phyloP scores from a whole-genome alignment of 2,888 invertebrate species.

The Nephrotoma flavescens region DNA sequence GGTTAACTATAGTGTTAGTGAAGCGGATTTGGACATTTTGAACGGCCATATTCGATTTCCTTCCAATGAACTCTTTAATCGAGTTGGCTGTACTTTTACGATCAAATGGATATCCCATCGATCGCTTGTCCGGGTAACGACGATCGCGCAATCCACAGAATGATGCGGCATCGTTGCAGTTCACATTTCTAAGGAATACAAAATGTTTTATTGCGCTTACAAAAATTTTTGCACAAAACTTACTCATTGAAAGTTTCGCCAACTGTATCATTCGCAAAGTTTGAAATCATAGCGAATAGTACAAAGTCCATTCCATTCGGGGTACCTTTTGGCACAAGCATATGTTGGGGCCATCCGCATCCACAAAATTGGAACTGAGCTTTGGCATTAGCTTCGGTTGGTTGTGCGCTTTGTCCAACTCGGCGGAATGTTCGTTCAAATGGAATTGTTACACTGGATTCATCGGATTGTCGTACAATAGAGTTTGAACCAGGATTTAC shows the following conservation, averaged over 20 bases:
- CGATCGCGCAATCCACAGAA: slow-evolving; percentile 59
- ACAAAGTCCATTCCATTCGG: slow-evolving; percentile 48
- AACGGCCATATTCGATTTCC: slow-evolving; percentile 45
- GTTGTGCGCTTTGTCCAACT: slow-evolving; percentile 41
- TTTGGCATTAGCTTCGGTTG: slow-evolving; percentile 27
- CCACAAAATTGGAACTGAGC: slow-evolving; percentile 66
- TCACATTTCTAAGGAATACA: not conserved
- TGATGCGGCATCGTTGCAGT: slow-evolving; percentile 50
- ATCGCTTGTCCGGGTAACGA: slow-evolving; percentile 53
- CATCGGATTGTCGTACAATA: slow-evolving; percentile 46
- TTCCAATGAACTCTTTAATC: slow-evolving; percentile 52
- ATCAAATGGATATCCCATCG: slow-evolving; percentile 65
- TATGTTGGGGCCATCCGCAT: slow-evolving; percentile 77
- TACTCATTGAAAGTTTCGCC: slow-evolving; percentile 13
- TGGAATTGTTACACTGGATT: slow-evolving; percentile 69
- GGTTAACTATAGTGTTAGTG: slow-evolving; percentile 2
- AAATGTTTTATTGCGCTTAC: not conserved
- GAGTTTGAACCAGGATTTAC: slow-evolving; percentile 54
- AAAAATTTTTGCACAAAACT: slow-evolving; percentile 11
- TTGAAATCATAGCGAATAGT: slow-evolving; percentile 64
- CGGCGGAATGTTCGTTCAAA: slow-evolving; percentile 67
- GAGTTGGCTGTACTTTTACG: slow-evolving; percentile 12
- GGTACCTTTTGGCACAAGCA: slow-evolving; percentile 59
- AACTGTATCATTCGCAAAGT: slow-evolving; percentile 43
- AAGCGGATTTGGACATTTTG: not conserved